Conservation (phyloP, 2,797 vertebrate genomes). For the Notoglanidium macrostoma region DNA sequence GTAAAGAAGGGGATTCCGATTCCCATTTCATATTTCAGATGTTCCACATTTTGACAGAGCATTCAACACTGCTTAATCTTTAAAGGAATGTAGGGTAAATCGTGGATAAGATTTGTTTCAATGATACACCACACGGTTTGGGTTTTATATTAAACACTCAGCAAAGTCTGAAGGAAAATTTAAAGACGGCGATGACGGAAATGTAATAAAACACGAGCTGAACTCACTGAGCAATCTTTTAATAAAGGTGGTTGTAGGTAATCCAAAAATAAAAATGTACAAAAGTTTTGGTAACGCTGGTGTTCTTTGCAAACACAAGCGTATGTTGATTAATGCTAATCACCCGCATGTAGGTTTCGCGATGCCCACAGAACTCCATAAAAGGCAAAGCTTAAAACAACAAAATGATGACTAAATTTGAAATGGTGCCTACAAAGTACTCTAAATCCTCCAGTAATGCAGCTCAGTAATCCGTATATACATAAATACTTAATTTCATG, state of each 20-base stretch:
- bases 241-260: neutral
- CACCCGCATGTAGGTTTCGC: neutral
- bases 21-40: neutral
- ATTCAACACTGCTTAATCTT: neutral
- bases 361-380: neutral
- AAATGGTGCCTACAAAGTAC: neutral
- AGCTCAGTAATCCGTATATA: neutral
- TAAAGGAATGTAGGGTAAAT: neutral
- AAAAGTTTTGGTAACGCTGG: neutral
- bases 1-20: neutral
- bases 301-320: neutral
- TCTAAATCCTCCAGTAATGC: neutral
- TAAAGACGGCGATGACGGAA: neutral
- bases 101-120: neutral
- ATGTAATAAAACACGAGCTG: neutral
- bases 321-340: neutral
- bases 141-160: neutral
- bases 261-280: neutral
- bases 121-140: neutral
- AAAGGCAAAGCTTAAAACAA: neutral
- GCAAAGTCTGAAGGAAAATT: neutral
- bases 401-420: neutral
- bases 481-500: neutral
- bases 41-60: neutral
- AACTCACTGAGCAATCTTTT: neutral